These are phyloP conservation scores for Malacoctenus gilli DNA, from an alignment of 2,797 vertebrate species.

Conservation along the genomic window DNA sequence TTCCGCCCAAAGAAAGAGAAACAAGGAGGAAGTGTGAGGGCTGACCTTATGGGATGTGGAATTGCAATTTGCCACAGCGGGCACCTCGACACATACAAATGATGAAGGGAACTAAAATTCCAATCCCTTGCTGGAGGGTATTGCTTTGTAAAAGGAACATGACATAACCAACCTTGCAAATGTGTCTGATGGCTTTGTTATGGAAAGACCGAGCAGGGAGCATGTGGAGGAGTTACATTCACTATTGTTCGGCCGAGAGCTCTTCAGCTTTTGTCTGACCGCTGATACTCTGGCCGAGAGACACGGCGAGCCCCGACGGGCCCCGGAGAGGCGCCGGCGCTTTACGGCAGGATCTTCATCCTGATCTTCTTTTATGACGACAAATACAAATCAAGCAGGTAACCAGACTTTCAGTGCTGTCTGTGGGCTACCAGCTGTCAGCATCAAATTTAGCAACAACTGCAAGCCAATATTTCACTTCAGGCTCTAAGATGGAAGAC, in stretches of 20 bases:
- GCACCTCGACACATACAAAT: conserved; percentile 78
- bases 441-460: conserved; percentile 29
- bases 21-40: conserved; percentile 61
- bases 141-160: conserved; percentile 75
- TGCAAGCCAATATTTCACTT: conserved; percentile 21
- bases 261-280: conserved; percentile 38
- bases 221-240: conserved; percentile 47
- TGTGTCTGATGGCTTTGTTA: conserved; percentile 77
- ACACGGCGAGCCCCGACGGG: conserved; percentile 15
- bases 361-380: conserved; percentile 30
- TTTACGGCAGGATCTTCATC: conserved; percentile 41
- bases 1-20: conserved; percentile 62
- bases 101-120: conserved; percentile 68
- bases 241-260: conserved; percentile 24
- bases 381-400: conserved; percentile 48
- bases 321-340: conserved; percentile 21
- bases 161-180: conserved; percentile 79
- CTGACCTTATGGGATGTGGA: conserved; percentile 77
- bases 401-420: conserved; percentile 27
- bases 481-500: conserved; percentile 11
- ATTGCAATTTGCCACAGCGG: conserved; percentile 75
- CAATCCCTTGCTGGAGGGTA: conserved; percentile 73
- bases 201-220: conserved; percentile 38
- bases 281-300: conserved; percentile 17
- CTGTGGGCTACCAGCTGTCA: conserved; percentile 31